Base-by-base conservation (phyloP, 2,797 vertebrate genomes). In the Falco rusticolus region DNA sequence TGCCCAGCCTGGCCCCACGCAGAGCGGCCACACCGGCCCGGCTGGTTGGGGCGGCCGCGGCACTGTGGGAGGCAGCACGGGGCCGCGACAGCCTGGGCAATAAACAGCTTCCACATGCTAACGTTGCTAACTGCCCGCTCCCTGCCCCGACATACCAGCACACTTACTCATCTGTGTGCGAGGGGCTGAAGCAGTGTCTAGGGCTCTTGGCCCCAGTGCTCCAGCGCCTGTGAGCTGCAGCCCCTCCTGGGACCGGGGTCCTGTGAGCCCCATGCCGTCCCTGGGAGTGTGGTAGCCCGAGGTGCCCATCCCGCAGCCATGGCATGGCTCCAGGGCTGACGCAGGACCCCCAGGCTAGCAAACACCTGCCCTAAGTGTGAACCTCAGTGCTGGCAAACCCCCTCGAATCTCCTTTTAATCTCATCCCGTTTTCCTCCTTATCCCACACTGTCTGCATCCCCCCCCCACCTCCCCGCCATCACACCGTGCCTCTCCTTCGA, bases 251-350 rank as follows among this genome's bases (percentile, higher is more conserved):
- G 61, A 53, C 0, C 0, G 4, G 45, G 64, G 34, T 59, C n/a
- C 54, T 7, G 2, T 0, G 2, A 60, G 48, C 39, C 6, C 21
- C 48, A 25, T 0, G 0, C 0, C 0, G 10, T 19, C 31, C 34
- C 45, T 10, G 16, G n/a, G n/a, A 28, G 5, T 28, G 50, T 5
- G 5, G 31, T 11, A 66, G 41, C 51, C 20, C 0, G 0, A 51
- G 37, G 22, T 63, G 21, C 21, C 26, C 34, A 4, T 37, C 37
- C 60, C 1, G 1, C 45, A 71, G 56, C 16, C 6, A 3, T 61
- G 43, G 29, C 29, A 13, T 31, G n/a, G 74, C 45, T 68, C 69
- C 65, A 39, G 43, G 5, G 33, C 33, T 70, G n/a, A 59, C 37
- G 59, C 0, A 0, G 39, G 43, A 68, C 16, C 29, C 54, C 34